Evolutionary conservation across 1,140 invertebrate species (phyloP), one percentile per base, ranked within the genome.

Genomic region (Apis dorsata): DNA sequence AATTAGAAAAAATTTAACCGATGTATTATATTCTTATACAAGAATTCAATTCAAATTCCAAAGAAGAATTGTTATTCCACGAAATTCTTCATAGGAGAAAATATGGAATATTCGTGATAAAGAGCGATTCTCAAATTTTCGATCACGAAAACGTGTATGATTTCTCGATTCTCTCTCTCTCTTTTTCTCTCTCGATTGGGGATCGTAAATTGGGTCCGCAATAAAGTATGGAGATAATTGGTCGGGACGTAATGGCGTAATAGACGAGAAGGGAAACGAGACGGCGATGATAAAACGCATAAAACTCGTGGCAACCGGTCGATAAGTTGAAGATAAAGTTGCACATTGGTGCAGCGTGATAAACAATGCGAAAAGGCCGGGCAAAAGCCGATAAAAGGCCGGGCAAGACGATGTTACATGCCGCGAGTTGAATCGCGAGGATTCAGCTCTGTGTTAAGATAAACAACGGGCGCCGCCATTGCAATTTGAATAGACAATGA

Each of bases 401-500:
- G 57, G 11, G 28, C 55, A 86, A 81, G 81, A 74, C 73, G 81
- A 76, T 69, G 55, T 13, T 24, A 77, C 51, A 10, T 24, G 70
- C 17, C 34, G 44, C 28, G 19, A 17, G 13, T 24, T 12, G 49
- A 72, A 28, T 59, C 72, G 34, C 55, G 74, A 21, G 53, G 74
- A 77, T 79, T 62, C 59, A 9, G 2, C 3, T 3, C 34, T 34
- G 34, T 4, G 34, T 34, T 7, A 44, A 11, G 81, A 84, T 87
- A 86, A 87, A 74, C 57, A 24, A 55, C 57, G 21, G 28, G 24
- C 17, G 55, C 21, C 19, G 49, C 55, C 28, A 68, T 55, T 84
- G 60, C 81, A 84, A 63, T 59, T 87, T 84, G 86, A 62, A 85
- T 82, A 82, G 86, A 88, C 86, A 88, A 75, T 70, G 34, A 44